Evolutionary conservation across 2,797 vertebrate genomes (phyloP), one percentile per base, ranked within the genome.

Genomic region (Meriones psammophilus): DNA sequence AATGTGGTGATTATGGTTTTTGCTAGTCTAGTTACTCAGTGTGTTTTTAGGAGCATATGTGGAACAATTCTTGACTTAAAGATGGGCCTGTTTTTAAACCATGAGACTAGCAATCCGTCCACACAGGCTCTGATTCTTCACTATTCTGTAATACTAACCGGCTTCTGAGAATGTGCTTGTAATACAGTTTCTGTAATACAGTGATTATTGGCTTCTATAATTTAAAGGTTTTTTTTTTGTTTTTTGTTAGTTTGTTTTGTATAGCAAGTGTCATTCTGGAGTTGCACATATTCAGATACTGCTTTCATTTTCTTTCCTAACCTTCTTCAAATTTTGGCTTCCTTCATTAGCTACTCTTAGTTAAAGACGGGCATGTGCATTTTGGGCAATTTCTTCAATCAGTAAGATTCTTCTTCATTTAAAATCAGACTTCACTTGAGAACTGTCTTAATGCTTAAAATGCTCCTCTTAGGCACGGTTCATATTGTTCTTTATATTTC

Each of bases 381-480:
- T 91, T 54, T 22, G 73, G 89, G 68, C 46, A 91, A 64, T 88
- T 93, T 96, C 58, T 68, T 93, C 83, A 87, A 86, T 87, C 79
- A 83, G 46, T 80, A 46, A 94, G 54, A 77, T 87, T 69, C 22
- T 80, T 86, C 80, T 90, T 87, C 76, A 54, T 89, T 95, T 91
- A 85, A 96, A 90, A 79, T 86, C 36, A 91, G 66, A 90, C 64
- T 97, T 85, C 56, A 78, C 92, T 88, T 95, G 86, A 94, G 68
- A 96, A 97, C 0, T 60, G 33, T 79, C 54, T 60, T 92, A 83
- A 87, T 3, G 58, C 64, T 94, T 84, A 94, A 95, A 83, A 85
- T 86, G 58, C 92, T 90, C 83, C 76, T 96, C 33, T 8, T 9
- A 94, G 88, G 73, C 94, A 83, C 62, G 76, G 92, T 96, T 95